Conservation (phyloP, 2,113 vertebrate genomes). For the Coturnix japonica region DNA sequence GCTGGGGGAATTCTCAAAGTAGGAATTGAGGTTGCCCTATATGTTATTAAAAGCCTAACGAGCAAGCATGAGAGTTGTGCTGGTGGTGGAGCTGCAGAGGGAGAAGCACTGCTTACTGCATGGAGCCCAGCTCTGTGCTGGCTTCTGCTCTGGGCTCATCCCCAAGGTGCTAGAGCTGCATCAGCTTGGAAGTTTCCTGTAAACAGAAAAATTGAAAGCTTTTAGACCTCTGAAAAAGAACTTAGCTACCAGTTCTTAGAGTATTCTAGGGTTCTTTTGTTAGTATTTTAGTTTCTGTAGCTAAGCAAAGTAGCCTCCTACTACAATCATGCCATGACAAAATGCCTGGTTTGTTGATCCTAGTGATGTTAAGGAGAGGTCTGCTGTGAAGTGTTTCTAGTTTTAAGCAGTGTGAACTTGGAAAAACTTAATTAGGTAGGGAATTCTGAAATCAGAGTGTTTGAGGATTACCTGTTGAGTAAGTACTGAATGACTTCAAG, state of each 20-base stretch:
- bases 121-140: not conserved
- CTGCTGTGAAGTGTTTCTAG: not conserved
- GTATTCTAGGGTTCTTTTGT: not conserved
- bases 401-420: not conserved
- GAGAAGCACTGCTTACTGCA: not conserved
- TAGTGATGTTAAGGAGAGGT: not conserved
- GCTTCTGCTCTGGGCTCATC: not conserved
- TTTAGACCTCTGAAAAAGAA: not conserved
- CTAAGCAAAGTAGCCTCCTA: not conserved
- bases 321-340: accelerated
- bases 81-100: not conserved
- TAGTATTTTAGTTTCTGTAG: not conserved
- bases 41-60: not conserved
- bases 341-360: not conserved
- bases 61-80: accelerated
- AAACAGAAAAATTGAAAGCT: not conserved
- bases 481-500: not conserved
- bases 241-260: not conserved
- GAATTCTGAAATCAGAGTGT: not conserved
- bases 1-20: not conserved
- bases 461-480: constrained; percentile 5
- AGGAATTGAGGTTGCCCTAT: not conserved
- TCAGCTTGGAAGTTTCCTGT: not conserved
- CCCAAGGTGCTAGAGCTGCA: not conserved
- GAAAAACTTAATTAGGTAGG: not conserved